phyloP scores from a whole-genome alignment of 2,113 vertebrate species.

The Ondatra zibethicus region DNA sequence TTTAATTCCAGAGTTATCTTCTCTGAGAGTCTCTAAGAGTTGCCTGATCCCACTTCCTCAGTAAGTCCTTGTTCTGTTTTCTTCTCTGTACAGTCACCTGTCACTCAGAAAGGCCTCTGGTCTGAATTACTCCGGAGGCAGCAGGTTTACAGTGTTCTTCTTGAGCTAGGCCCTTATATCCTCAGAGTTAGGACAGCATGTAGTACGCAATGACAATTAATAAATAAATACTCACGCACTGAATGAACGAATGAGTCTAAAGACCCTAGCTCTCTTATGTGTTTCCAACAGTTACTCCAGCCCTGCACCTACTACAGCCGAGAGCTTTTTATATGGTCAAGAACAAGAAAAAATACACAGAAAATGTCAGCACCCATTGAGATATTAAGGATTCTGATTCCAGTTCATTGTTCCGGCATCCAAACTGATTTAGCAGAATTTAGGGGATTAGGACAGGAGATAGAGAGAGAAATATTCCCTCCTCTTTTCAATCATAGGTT shows the following conservation, averaged over 20 bases:
- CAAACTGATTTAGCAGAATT: conserved; percentile 59
- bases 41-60: not conserved
- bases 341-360: not conserved
- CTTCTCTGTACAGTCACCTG: not conserved
- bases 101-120: not conserved
- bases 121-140: not conserved
- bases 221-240: not conserved
- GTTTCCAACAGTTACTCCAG: not conserved
- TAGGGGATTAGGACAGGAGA: conserved; percentile 37
- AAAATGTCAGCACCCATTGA: not conserved
- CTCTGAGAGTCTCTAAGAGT: not conserved
- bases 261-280: not conserved
- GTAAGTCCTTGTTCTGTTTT: not conserved
- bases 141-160: not conserved
- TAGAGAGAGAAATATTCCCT: conserved; percentile 31
- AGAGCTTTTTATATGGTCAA: not conserved
- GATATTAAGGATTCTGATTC: conserved; percentile 46
- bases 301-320: not conserved
- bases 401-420: conserved; percentile 29
- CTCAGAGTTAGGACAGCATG: not conserved
- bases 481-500: conserved; percentile 40
- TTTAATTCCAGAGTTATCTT: conserved; percentile 15
- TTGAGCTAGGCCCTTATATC: not conserved
- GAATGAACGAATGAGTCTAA: not conserved
- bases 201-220: not conserved